Evolutionary conservation across 1,140 invertebrate species (phyloP).

Genomic region (Rhagoletis pomonella): DNA sequence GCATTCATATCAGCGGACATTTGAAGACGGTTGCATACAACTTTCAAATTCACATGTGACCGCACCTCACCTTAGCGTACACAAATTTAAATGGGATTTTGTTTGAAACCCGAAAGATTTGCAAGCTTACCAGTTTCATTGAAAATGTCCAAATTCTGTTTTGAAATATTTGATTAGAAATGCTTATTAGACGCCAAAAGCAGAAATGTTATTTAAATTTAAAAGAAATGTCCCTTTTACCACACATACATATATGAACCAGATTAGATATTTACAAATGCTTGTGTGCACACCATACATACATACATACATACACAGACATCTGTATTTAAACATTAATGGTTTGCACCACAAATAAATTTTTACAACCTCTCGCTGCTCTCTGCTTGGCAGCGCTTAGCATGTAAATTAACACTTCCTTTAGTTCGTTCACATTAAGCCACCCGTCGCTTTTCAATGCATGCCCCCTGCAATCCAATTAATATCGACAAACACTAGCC

Average conservation of each 20-base stretch:
- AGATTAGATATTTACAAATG: too few species aligned
- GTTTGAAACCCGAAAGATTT: too few species aligned
- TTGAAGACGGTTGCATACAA: not conserved
- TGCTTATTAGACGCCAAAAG: not conserved
- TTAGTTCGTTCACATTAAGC: conserved; percentile 7
- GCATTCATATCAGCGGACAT: not conserved
- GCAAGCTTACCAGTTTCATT: not conserved
- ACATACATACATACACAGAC: not conserved
- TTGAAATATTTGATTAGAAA: not conserved
- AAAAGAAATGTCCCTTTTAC: not conserved
- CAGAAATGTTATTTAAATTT: not conserved
- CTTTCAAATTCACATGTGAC: conserved; percentile 23
- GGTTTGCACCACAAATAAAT: not conserved
- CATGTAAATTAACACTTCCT: conserved; percentile 28
- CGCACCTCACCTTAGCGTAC: not conserved
- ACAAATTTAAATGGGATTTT: not conserved
- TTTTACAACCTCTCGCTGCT: too few species aligned
- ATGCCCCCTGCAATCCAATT: not conserved
- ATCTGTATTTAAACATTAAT: too few species aligned
- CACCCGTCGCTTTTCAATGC: not conserved
- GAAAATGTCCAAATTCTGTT: not conserved
- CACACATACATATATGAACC: too few species aligned
- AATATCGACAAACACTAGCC: conserved; percentile 5
- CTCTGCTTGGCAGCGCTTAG: not conserved
- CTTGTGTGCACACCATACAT: not conserved